Conservation (phyloP, 2,888 invertebrate species). For the Quadriops clusia region DNA sequence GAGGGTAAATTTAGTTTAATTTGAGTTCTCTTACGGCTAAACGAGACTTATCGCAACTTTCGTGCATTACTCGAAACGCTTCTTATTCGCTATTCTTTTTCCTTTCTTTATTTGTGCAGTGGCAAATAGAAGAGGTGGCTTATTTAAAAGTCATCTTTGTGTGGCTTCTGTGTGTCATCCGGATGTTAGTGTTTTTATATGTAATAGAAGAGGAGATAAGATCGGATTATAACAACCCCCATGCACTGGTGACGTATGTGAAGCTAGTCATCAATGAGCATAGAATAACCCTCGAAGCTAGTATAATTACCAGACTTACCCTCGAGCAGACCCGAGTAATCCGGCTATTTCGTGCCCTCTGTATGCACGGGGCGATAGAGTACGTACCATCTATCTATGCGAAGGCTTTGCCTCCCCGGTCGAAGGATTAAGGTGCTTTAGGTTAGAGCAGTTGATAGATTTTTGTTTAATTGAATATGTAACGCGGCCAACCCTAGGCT, state of each 20-base stretch:
- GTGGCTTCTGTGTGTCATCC: too few species aligned
- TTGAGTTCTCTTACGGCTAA: too few species aligned
- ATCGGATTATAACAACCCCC: conserved; percentile 30
- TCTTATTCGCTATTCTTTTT: too few species aligned
- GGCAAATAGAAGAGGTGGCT: too few species aligned
- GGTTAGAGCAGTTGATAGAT: conserved; percentile 44
- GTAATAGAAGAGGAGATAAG: conserved; percentile 31
- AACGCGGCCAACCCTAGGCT: conserved; percentile 36
- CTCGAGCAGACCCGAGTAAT: conserved; percentile 29
- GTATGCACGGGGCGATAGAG: conserved; percentile 20
- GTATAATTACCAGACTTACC: conserved; percentile 35
- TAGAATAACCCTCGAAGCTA: conserved; percentile 33
- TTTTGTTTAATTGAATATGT: conserved; percentile 65
- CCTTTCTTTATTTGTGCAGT: too few species aligned
- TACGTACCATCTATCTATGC: conserved; percentile 21
- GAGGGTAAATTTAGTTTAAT: too few species aligned
- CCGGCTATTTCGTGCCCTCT: conserved; percentile 30
- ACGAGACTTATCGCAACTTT: too few species aligned
- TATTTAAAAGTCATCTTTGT: too few species aligned
- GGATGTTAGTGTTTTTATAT: too few species aligned
- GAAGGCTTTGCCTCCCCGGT: conserved; percentile 25
- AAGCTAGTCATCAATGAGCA: conserved; percentile 33
- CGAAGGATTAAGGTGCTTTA: conserved; percentile 36
- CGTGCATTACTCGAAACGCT: too few species aligned
- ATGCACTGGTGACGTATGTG: conserved; percentile 10